These are phyloP conservation scores for Chouioia cunea DNA, from an alignment of 2,888 invertebrate species.

Conservation along the genomic window DNA sequence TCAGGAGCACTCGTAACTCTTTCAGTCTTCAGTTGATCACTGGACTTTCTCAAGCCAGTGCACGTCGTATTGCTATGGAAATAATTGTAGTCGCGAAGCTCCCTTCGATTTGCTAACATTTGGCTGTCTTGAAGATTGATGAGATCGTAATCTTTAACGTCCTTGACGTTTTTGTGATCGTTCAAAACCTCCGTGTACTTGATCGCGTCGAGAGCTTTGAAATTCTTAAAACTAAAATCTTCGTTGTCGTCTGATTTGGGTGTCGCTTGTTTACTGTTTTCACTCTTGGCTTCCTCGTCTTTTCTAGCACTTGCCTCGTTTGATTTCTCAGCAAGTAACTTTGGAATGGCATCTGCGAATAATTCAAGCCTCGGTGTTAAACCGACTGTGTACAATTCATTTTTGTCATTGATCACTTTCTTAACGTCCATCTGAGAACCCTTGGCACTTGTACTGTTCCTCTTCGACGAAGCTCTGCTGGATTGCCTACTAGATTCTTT, in stretches of 20 bases:
- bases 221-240: conserved; percentile 48
- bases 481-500: conserved; percentile 48
- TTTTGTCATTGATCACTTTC: conserved; percentile 56
- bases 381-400: conserved; percentile 61
- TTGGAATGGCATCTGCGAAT: conserved; percentile 65
- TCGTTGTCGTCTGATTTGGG: conserved; percentile 40
- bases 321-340: conserved; percentile 62
- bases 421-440: conserved; percentile 38
- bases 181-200: conserved; percentile 31
- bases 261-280: conserved; percentile 38
- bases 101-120: conserved; percentile 11
- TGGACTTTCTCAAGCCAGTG: conserved; percentile 15
- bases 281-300: conserved; percentile 35
- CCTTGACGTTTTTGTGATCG: conserved; percentile 43
- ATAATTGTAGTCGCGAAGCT: conserved; percentile 15
- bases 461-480: conserved; percentile 46
- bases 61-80: conserved; percentile 7
- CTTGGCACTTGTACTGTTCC: conserved; percentile 45
- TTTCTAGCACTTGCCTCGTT: conserved; percentile 50
- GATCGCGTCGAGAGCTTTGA: conserved; percentile 41
- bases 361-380: conserved; percentile 64
- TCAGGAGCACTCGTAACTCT: conserved; percentile 50
- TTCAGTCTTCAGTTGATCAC: conserved; percentile 23
- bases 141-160: conserved; percentile 41
- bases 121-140: conserved; percentile 27